Base-by-base conservation (phyloP, 1,140 invertebrate species). In the Brachionus koreanus region DNA sequence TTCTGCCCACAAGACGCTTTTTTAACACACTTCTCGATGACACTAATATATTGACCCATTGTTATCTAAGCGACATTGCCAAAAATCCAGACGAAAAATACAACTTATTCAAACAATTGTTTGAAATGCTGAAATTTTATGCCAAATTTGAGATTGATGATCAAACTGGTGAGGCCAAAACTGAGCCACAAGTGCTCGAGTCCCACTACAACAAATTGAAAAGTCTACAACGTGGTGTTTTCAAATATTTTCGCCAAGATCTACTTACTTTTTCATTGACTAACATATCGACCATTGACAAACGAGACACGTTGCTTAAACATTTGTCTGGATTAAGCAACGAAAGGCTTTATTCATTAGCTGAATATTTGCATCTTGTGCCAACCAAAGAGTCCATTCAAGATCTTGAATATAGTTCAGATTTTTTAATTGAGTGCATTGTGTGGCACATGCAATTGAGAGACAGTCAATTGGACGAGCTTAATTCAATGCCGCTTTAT, bases 401-500 rank as follows among this genome's bases (percentile, higher is more conserved):
- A 74, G 39, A 74, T 29, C 19, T 74, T 10, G 69, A 79, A 61
- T 79, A 79, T 43, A 33, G 19, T 13, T 76, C 82, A 9, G 82
- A 72, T 3, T 75, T 82, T 49, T 67, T 82, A 29, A 82, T 82
- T 9, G 79, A 82, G 4, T 19, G 67, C 7, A 67, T 82, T 35
- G 42, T 67, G 5, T 82, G 39, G 63, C 63, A 82, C n/a, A 65
- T 82, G 57, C 37, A 82, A 10, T n/a, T 49, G 13, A 42, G 42
- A 46, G 35, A 39, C 0, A 67, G 57, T 52, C 79, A 82, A 67
- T 35, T 82, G 9, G 79, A 82, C 25, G 63, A 42, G 23, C 57
- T 99, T 1, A 99, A 99, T 86, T 93, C 95, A 84, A 97, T 99
- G 94, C 96, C 98, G 0, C 89, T 99, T 0, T 99, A 99, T 88